These are phyloP conservation scores for Latheticus oryzae DNA, from an alignment of 2,888 invertebrate species.

Conservation along the genomic window DNA sequence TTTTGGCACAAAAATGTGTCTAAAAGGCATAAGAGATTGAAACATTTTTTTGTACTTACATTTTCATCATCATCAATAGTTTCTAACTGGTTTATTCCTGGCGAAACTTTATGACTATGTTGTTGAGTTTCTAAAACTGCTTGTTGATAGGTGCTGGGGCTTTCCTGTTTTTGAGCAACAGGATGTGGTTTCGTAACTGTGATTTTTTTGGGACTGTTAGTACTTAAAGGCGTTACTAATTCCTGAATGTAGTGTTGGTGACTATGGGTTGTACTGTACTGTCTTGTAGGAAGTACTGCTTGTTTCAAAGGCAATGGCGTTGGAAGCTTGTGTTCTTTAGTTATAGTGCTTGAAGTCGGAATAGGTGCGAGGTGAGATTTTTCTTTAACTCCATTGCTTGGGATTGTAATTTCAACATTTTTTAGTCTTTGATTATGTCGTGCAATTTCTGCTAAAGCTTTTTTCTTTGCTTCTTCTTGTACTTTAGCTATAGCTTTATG, in stretches of 20 bases:
- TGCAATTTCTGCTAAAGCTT: constrained; percentile 50
- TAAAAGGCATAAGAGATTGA: too few species aligned
- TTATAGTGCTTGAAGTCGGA: not conserved
- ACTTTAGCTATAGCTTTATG: constrained; percentile 55
- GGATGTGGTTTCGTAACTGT: constrained; percentile 22
- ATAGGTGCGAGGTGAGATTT: not conserved
- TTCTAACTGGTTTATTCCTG: not conserved
- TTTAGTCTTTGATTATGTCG: constrained; percentile 51
- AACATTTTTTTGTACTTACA: constrained; percentile 3
- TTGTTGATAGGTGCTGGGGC: constrained; percentile 37
- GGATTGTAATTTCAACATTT: too few species aligned
- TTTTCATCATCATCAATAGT: constrained; percentile 10
- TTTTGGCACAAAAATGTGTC: too few species aligned
- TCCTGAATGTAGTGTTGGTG: constrained; percentile 18
- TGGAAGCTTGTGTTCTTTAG: not conserved
- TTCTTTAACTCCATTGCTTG: too few species aligned
- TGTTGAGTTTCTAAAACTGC: constrained; percentile 39
- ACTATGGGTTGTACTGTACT: constrained; percentile 47
- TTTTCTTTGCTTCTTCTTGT: constrained; percentile 42
- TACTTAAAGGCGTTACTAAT: constrained; percentile 18
- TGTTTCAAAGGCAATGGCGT: constrained; percentile 7
- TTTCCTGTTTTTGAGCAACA: constrained; percentile 13
- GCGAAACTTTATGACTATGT: constrained; percentile 27
- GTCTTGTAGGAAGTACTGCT: constrained; percentile 24
- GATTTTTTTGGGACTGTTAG: constrained; percentile 24